Evolutionary conservation across 2,888 invertebrate species (phyloP), one percentile per base, ranked within the genome.

Genomic region (Drosophila flavopinicola): DNA sequence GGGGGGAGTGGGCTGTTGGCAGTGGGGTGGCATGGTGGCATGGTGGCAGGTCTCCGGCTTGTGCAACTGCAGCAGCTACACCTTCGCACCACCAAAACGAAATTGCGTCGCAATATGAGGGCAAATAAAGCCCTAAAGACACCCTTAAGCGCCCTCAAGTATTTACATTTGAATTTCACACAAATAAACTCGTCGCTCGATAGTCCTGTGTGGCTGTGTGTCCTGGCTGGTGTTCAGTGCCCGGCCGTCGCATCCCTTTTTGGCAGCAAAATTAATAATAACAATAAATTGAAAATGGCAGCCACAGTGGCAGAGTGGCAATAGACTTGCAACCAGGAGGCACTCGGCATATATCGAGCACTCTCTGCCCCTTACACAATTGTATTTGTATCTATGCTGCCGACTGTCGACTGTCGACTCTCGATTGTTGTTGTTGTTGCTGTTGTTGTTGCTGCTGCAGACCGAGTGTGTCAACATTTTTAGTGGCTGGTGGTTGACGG

Each of bases 141-240:
- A 87, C 82, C 82, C 87, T 88, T 87, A 80, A 80, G 86, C 88
- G 72, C 88, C 86, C 80, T 80, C 80, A 80, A 80, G 80, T 80
- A 80, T 80, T 80, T 80, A 80, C 80, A 80, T 80, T 80, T 87
- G 88, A 80, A 80, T 80, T 80, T 80, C 80, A 87, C 88, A 80
- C 86, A 80, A 80, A 80, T 86, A 80, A 78, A 80, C 86, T 83
- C 72, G 57, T 78, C 75, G 66, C 65, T 75, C 71, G 59, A 57
- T 58, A 47, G 56, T 63, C 51, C 51, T 54, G 29, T 15, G 15
- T 15, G n/a, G n/a, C n/a, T n/a, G n/a, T 41, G 56, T 58, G 44
- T 64, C 45, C 44, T 56, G 29, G 29, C 30, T 39, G 20, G 17
- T 29, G 23, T 35, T 44, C 29, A 23, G 25, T 41, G 63, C 35